These are phyloP conservation scores for Galerucella calmariensis DNA, from an alignment of 2,888 invertebrate species.

Conservation along the genomic window DNA sequence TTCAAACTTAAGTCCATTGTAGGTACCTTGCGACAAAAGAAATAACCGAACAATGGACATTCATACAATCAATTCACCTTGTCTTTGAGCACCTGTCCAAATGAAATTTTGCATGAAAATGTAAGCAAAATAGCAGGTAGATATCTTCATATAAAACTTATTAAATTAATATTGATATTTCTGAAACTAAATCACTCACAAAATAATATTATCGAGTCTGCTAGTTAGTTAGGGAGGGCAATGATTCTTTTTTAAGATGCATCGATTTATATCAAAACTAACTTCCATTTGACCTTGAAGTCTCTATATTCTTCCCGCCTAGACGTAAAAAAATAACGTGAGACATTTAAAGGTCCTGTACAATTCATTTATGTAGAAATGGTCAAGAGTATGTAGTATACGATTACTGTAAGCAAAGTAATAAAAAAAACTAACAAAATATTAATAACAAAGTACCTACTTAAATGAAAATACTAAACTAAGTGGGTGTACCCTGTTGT, in stretches of 20 bases:
- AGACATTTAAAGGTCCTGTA: constrained; percentile 26
- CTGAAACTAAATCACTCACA: constrained; percentile 1
- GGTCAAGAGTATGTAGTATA: not conserved
- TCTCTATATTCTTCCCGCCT: constrained; percentile 60
- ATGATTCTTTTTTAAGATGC: constrained; percentile 41
- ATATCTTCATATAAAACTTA: not conserved
- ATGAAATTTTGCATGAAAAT: constrained; percentile 12
- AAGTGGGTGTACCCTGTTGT: constrained; percentile 47
- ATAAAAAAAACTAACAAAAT: not conserved
- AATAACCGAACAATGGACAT: constrained; percentile 13
- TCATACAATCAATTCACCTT: constrained; percentile 15
- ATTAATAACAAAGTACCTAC: constrained; percentile 1
- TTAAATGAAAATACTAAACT: constrained; percentile 8
- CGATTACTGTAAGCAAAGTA: not conserved
- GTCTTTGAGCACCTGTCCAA: constrained; percentile 14
- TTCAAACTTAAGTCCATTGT: constrained; percentile 15
- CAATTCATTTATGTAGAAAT: not conserved
- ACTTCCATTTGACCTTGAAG: constrained; percentile 60
- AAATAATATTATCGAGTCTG: constrained; percentile 15
- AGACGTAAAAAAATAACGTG: constrained; percentile 48
- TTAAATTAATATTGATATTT: not conserved
- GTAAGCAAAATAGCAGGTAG: constrained; percentile 19
- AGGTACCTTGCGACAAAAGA: not conserved
- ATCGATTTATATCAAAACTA: constrained; percentile 54
- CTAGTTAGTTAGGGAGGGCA: constrained; percentile 38